Evolutionary conservation across 2,888 invertebrate species (phyloP), one percentile per base, ranked within the genome.

Genomic region (Drosophila longiperda): DNA sequence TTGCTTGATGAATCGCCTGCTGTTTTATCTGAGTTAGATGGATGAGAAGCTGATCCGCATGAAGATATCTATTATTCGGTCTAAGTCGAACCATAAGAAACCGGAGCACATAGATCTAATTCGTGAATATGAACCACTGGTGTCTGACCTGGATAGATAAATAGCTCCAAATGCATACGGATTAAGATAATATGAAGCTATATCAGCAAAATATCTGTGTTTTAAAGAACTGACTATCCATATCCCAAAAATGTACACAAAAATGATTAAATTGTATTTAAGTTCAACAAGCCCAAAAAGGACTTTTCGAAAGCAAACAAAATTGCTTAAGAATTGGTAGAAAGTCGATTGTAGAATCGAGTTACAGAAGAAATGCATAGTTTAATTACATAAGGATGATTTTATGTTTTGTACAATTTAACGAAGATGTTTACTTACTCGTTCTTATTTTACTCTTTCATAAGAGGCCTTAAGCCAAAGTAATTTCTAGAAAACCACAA

Each of bases 401-500:
- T 15, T 45, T 15, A 20, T 23, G 3, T 20, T 12, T 1, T 7
- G 1, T 15, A 1, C 7, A 15, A 15, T 45, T 45, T 45, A 45
- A 45, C 8, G 15, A 23, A 23, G 4, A 45, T 45, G 20, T 23
- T 15, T 45, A 23, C 7, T 15, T 15, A 2, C 15, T 2, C 1
- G 2, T 23, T 45, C 7, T 1, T 8, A 23, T 4, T 45, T 45
- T 15, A 4, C 23, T 45, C 15, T n/a, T 6, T 23, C 23, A 45
- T 8, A 23, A n/a, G 26, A 4, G 26, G 57, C 82, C 89, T 69
- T 87, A 78, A 59, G 71, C 59, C 61, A 68, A 87, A 87, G 89
- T 87, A 89, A 87, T 89, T 87, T 89, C 77, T 75, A 77, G 77
- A 78, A 82, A 75, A 63, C 85, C 80, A 67, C 78, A 81, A 85